A percentile compares a stretch with the other conserved stretches of the same genome.
Conservation (phyloP, 64 coral and sea anemone genomes). For the Montipora cactus region DNA sequence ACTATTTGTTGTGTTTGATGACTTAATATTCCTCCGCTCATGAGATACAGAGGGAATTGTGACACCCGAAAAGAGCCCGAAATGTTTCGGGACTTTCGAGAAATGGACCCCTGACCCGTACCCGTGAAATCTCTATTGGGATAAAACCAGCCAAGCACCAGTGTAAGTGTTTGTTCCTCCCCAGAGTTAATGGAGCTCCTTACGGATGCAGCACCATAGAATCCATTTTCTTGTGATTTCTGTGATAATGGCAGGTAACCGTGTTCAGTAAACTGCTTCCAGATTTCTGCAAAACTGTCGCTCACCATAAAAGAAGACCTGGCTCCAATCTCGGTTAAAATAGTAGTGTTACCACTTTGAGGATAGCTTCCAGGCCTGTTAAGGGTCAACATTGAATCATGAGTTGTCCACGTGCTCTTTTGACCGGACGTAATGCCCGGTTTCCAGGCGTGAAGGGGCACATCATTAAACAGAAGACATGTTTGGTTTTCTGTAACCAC, state of each 20-base stretch:
- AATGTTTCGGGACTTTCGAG: too few species aligned
- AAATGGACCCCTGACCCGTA: background rate
- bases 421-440: conserved; percentile 68
- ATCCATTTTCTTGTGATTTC: conserved; percentile 35
- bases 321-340: conserved; percentile 19
- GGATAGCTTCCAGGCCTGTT: conserved; percentile 71
- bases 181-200: conserved; percentile 65
- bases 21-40: too few species aligned
- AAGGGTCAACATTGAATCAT: conserved; percentile 68
- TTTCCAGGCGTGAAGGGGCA: conserved; percentile 79
- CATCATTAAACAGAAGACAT: conserved; percentile 78
- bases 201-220: conserved; percentile 73
- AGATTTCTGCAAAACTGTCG: conserved; percentile 71
- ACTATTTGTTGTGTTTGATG: too few species aligned
- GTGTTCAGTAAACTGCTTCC: conserved; percentile 66
- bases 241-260: conserved; percentile 35
- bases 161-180: conserved; percentile 64
- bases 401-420: conserved; percentile 57
- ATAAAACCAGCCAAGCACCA: conserved; percentile 93
- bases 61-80: too few species aligned
- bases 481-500: conserved; percentile 17
- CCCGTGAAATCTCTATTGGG: conserved; percentile 80
- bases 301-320: conserved; percentile 71
- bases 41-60: too few species aligned
- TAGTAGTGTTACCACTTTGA: conserved; percentile 78